A percentile compares a stretch with the other conserved stretches of the same genome.
These are phyloP conservation scores for Hydrophis major DNA, from an alignment of 2,797 vertebrate genomes.

Conservation along the genomic window DNA sequence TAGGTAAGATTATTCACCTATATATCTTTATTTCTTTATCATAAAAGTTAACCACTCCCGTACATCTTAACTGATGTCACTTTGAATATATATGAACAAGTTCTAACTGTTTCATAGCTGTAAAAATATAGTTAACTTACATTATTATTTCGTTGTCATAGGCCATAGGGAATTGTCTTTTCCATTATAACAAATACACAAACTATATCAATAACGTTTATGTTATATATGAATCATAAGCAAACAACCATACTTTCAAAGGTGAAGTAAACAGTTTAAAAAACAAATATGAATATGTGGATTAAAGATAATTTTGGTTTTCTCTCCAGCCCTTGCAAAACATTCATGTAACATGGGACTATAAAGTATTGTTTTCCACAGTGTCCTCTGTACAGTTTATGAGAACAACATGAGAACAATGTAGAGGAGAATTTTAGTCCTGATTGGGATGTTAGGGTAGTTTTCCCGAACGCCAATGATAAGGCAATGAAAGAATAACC, in stretches of 20 bases:
- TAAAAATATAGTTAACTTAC: background rate
- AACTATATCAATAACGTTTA: background rate
- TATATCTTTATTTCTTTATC: background rate
- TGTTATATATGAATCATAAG: background rate
- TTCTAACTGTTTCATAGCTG: background rate
- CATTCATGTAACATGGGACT: background rate
- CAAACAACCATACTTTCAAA: background rate
- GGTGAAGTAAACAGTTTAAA: background rate
- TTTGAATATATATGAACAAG: background rate
- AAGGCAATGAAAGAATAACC: background rate
- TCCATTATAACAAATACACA: background rate
- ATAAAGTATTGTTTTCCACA: background rate
- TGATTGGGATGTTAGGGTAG: background rate
- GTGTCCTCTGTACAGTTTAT: background rate
- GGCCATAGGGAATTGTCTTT: background rate
- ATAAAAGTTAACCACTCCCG: background rate
- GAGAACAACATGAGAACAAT: background rate
- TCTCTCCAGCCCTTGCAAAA: background rate
- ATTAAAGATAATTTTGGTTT: background rate
- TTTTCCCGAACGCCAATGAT: background rate
- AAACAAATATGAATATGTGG: background rate
- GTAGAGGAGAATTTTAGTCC: background rate
- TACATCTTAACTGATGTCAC: background rate
- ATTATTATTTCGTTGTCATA: background rate
- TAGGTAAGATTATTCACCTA: slow-evolving; percentile 74